Base-by-base conservation (phyloP, 2,888 invertebrate species). In the Anthophora plumipes region DNA sequence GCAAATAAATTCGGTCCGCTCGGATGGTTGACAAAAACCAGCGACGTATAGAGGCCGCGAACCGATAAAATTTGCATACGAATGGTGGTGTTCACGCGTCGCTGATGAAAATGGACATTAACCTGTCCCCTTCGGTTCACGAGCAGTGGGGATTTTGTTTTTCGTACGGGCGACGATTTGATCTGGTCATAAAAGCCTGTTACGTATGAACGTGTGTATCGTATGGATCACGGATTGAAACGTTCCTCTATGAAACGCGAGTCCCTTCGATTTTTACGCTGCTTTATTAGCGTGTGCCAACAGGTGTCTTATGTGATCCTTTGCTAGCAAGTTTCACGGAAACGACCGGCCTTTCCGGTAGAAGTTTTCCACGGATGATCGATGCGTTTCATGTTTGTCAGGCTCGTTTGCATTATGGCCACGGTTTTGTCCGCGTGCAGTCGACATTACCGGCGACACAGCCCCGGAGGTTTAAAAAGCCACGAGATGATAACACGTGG, bases 61-160 rank as follows among this genome's bases (percentile, higher is more conserved):
- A 20, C 39, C 61, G 75, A 74, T 74, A 67, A 75, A 75, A 75
- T 77, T 77, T 77, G 75, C 77, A 75, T 77, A 74, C 74, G 77
- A 73, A 77, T 64, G 77, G 31, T 55, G 31, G 59, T 20, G 77
- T 64, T 60, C 39, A 46, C 75, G 61, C 67, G 60, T 41, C 31
- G 54, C 41, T 63, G 77, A 74, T 61, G 75, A 75, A 75, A 67
- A 75, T 60, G 48, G 67, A 68, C 77, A 68, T 77, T 75, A 74
- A 75, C 55, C 67, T 52, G 46, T 20, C 43, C 31, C 39, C 25
- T 43, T 31, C 22, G 46, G 52, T 37, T 14, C 43, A 20, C 14
- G n/a, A 20, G 7, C 25, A 41, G n/a, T n/a, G n/a, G n/a, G n/a
- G 67, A 74, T 75, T 77, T 55, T 48, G 54, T 67, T 61, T 76